A percentile compares a stretch with the other conserved stretches of the same genome.
Conservation (phyloP, 2,113 vertebrate genomes). For the Xenopus laevis region DNA sequence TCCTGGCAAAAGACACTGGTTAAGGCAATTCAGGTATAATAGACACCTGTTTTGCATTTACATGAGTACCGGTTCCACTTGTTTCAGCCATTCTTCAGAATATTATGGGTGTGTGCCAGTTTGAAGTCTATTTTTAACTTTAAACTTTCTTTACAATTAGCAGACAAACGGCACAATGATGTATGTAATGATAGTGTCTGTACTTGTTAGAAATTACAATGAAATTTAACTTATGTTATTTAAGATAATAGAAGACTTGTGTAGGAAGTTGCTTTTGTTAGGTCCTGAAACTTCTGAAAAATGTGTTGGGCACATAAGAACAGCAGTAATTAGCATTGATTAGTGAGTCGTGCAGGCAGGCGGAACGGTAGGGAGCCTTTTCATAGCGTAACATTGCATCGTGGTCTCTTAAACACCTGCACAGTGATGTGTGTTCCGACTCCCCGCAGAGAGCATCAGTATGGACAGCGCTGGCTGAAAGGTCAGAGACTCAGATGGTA, state of each 20-base stretch:
- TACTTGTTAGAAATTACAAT: neutral
- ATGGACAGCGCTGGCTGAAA: conserved; percentile 4
- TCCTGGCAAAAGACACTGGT: no score
- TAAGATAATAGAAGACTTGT: conserved; percentile 1
- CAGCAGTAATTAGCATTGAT: neutral
- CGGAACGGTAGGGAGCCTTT: neutral
- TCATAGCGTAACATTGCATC: neutral
- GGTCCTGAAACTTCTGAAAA: neutral
- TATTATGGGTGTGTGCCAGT: no score
- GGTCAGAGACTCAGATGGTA: conserved; percentile 35
- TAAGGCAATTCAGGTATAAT: no score
- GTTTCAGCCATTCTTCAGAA: no score
- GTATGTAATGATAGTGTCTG: no score
- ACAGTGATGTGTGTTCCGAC: neutral
- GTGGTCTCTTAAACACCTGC: neutral
- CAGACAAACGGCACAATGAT: no score
- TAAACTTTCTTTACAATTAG: no score
- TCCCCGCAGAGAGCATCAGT: neutral
- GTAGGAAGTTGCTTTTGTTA: neutral
- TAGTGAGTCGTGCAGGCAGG: neutral
- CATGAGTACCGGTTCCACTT: no score
- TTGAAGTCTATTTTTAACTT: no score
- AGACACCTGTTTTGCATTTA: no score
- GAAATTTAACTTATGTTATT: neutral
- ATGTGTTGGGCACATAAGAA: neutral